Base-by-base conservation (phyloP, 2,888 invertebrate species). In the Amitus sp. region DNA sequence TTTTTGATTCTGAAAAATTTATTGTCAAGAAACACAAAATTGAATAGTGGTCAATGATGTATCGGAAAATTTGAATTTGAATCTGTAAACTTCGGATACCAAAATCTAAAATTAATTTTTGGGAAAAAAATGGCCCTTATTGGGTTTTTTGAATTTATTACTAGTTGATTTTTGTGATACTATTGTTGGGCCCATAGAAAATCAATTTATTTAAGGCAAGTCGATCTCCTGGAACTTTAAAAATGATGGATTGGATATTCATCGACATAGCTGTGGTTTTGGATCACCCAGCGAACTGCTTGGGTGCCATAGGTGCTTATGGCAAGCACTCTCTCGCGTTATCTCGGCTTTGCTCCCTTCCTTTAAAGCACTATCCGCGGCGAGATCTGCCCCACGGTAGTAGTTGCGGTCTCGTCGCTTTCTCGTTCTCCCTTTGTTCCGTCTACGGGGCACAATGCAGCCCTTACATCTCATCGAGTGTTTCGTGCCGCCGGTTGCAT, bases 351-450 rank as follows among this genome's bases (percentile, higher is more conserved):
- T 62, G 71, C 73, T 73, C 74, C 69, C 74, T 73, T 75, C 74
- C 73, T 74, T 77, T 79, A 78, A 78, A 78, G 75, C 75, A 72
- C 69, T 80, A 80, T 79, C 80, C 73, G 73, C 71, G 76, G 63
- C 65, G 71, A 66, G 73, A 81, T 81, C 81, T 79, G 74, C 76
- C 78, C 75, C 70, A 69, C 62, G 64, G 62, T 69, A 56, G 72
- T 72, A 69, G 73, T 72, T 76, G 78, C 73, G 78, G 76, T 77
- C 71, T 69, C 71, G 65, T 62, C 67, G 45, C 59, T 65, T 63
- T 63, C 63, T 59, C 56, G 51, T 61, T 64, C 63, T 66, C 68
- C 67, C 67, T 68, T 54, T 60, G 62, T 65, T 63, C 72, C 67
- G 71, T 68, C 72, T 67, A 62, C 71, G 63, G 72, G 67, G 65